Evolutionary conservation across 1,140 invertebrate species (phyloP), one percentile per base, ranked within the genome.

Genomic region (Lasioglossum baleicum): DNA sequence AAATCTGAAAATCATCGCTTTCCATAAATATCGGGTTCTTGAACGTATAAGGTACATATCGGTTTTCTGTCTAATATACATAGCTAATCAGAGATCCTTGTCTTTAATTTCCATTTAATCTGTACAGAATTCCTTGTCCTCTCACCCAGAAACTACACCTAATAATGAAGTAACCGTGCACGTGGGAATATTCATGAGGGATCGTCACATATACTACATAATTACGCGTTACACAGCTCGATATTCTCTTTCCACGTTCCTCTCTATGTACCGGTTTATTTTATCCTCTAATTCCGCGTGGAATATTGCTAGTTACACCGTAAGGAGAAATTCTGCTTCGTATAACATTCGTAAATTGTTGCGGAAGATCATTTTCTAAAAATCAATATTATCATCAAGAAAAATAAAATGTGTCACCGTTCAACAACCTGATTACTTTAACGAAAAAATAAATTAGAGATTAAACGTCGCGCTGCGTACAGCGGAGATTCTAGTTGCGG

Each of bases 91-190:
- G n/a, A 58, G 56, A 58, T 58, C 58, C 40, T 61, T 61, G 22
- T 31, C 56, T 61, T 48, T 63, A 72, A 63, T 63, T 72, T 72
- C 42, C 70, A 63, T 72, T 72, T 72, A 72, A 72, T 72, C 56
- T 22, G 26, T 11, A 35, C 11, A 6, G 11, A 71, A 60, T 22
- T 61, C 42, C 58, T 13, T 35, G 8, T n/a, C 20, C 69, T 42
- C 56, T 61, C 60, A 7, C n/a, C 35, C n/a, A n/a, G 22, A 20
- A 72, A 5, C 58, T 72, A 7, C 70, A 10, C n/a, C 70, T 72
- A 63, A 61, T 72, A 72, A 48, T 61, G 70, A 44, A 17, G 17
- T 61, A 72, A 71, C 11, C 35, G 40, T 72, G 58, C 56, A 44
- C 56, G 40, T 35, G 42, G 31, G 22, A 74, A 74, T 74, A 48